Base-by-base conservation (phyloP, 2,113 vertebrate species). In the Coptodon rendalli region DNA sequence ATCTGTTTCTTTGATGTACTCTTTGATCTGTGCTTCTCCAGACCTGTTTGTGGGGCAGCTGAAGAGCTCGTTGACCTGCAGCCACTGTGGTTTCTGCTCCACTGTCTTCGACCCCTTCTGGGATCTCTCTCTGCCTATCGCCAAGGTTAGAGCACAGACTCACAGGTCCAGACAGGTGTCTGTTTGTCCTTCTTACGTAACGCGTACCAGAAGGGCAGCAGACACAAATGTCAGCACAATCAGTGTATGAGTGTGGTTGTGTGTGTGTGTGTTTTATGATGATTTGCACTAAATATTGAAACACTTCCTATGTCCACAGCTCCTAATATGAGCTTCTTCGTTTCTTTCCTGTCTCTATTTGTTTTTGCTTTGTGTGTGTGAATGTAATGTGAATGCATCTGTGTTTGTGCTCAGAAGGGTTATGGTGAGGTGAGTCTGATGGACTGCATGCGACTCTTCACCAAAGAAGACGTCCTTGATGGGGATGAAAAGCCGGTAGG, bases 41-140 rank as follows among this genome's bases (percentile, higher is more conserved):
- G 99, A 99, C 84, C 95, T 99, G 93, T 99, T 99, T 0, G 98
- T 99, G 0, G 99, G 99, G 57, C 98, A 99, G 95, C 97, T 99
- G 80, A 99, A 98, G 97, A 99, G 99, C 86, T 99, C 99, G 0
- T 96, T 99, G 94, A 99, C 98, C 1, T 99, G 99, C 92, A 98
- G 97, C 0, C 97, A 98, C 56, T 99, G 99, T 3, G 98, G 98
- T 8, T 98, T 98, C 95, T 99, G 98, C 92, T 99, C 99, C 71
- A 99, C 99, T 1, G 98, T 98, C 92, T 99, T 99, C 0, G 98
- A 99, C 91, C 99, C 99, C 59, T 99, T 99, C 96, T 99, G 99
- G 99, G 99, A 99, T 95, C 97, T 99, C 82, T 99, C 98, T 38
- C 95, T 99, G 89, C 99, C 99, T 80, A 99, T 99, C 83, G 93